A percentile compares a stretch with the other conserved stretches of the same genome.
phyloP scores from a whole-genome alignment of 1,140 invertebrate genomes.

The Leucophenga varia region DNA sequence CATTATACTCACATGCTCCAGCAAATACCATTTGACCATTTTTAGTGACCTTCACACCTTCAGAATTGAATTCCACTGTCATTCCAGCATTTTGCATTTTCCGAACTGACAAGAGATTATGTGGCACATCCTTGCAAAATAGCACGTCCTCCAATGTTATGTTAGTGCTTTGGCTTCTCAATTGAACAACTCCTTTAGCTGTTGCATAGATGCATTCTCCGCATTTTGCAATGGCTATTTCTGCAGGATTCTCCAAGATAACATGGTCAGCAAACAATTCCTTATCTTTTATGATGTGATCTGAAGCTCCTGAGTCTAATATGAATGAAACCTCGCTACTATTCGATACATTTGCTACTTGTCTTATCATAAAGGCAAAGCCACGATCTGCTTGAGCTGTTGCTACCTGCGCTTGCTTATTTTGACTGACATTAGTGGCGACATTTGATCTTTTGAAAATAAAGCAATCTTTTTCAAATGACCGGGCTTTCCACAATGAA shows the following conservation, averaged over 20 bases:
- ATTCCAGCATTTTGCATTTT: slow-evolving; percentile 16
- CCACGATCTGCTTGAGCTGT: not conserved
- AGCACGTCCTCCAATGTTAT: slow-evolving; percentile 13
- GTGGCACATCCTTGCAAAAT: slow-evolving; percentile 13
- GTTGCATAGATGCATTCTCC: slow-evolving; percentile 18
- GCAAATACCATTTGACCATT: slow-evolving; percentile 8
- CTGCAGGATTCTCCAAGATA: slow-evolving; percentile 1
- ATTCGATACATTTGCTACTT: not conserved
- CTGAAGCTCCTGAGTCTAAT: slow-evolving; percentile 45
- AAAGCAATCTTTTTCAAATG: slow-evolving; percentile 29
- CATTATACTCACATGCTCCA: slow-evolving; percentile 5
- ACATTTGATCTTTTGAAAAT: slow-evolving; percentile 21
- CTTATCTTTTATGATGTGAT: slow-evolving; percentile 42
- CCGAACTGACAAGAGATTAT: slow-evolving; percentile 19
- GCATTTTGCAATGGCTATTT: slow-evolving; percentile 16
- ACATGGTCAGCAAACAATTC: slow-evolving; percentile 25
- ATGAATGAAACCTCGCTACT: slow-evolving; percentile 23
- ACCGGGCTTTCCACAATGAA: slow-evolving; percentile 25
- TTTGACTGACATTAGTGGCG: slow-evolving; percentile 1
- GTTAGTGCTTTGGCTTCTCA: slow-evolving; percentile 12
- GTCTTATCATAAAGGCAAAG: slow-evolving; percentile 15
- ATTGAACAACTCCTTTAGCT: slow-evolving; percentile 5
- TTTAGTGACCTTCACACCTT: slow-evolving; percentile 26
- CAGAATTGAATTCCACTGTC: slow-evolving; percentile 20
- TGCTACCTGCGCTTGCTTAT: slow-evolving; percentile 8